Percentiles rank a stretch among this genome's conserved stretches.
These are phyloP conservation scores for Diarsia dahlii DNA, from an alignment of 2,888 invertebrate genomes.

Conservation along the genomic window DNA sequence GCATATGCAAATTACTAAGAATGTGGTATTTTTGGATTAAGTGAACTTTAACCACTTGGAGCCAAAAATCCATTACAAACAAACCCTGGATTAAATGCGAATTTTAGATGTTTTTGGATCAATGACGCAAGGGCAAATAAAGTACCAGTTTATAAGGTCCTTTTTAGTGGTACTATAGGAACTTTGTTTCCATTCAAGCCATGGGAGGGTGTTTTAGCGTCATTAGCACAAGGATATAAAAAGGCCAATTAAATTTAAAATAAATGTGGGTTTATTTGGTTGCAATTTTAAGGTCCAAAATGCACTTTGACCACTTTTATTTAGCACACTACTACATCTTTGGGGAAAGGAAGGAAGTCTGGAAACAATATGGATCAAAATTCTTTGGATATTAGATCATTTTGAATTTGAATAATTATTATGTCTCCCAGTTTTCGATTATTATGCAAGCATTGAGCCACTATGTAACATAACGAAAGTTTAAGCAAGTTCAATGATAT, in stretches of 20 bases:
- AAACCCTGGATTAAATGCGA: not conserved
- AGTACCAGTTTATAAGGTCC: not conserved
- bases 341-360: too few relatives aligned
- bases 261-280: not conserved
- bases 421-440: not conserved
- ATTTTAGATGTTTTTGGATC: not conserved
- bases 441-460: not conserved
- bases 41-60: too few relatives aligned
- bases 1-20: not conserved
- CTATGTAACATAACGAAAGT: not conserved
- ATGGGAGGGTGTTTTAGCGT: not conserved
- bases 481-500: not conserved
- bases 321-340: not conserved
- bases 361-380: not conserved
- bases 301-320: too few relatives aligned
- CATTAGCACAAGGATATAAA: not conserved
- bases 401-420: not conserved
- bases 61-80: not conserved
- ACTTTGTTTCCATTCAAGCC: too few relatives aligned
- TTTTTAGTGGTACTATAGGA: not conserved
- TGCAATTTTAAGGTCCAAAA: not conserved
- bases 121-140: not conserved
- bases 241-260: not conserved
- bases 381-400: not conserved
- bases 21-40: not conserved